Conservation (phyloP, 2,113 vertebrate species). For the Porphyrio hochstetteri region DNA sequence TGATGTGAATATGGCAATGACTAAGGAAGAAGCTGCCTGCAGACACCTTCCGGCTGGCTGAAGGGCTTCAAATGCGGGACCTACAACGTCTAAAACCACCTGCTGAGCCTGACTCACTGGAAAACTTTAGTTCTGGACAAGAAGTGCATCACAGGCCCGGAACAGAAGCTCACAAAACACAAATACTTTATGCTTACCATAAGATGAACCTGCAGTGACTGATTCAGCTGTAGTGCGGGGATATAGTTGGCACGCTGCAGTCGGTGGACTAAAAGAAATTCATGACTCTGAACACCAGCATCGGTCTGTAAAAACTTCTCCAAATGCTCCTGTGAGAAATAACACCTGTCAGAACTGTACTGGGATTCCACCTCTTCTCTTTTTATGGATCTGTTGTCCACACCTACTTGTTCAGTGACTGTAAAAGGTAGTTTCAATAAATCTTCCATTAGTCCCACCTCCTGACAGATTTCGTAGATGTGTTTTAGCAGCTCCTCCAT, state of each 20-base stretch:
- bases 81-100: not conserved
- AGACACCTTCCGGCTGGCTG: not conserved
- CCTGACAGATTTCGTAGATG: conserved; percentile 87
- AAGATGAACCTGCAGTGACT: conserved; percentile 82
- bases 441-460: conserved; percentile 89
- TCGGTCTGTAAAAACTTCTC: conserved; percentile 86
- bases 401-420: conserved; percentile 84
- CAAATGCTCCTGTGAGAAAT: conserved; percentile 83
- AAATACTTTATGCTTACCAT: conserved; percentile 66
- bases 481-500: conserved; percentile 83
- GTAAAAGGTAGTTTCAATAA: conserved; percentile 90
- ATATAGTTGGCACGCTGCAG: conserved; percentile 91
- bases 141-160: not conserved
- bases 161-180: not conserved
- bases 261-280: conserved; percentile 90
- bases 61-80: not conserved
- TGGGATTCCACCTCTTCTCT: not conserved
- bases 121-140: not conserved
- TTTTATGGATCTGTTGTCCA: not conserved
- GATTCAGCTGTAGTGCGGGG: conserved; percentile 89
- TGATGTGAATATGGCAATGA: fast-evolving
- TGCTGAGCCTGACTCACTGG: not conserved
- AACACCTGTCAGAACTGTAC: not conserved
- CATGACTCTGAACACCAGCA: conserved; percentile 84
- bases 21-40: not conserved